Evolutionary conservation across 1,140 invertebrate genomes (phyloP), one percentile per base, ranked within the genome.

Genomic region (Homalodisca vitripennis): DNA sequence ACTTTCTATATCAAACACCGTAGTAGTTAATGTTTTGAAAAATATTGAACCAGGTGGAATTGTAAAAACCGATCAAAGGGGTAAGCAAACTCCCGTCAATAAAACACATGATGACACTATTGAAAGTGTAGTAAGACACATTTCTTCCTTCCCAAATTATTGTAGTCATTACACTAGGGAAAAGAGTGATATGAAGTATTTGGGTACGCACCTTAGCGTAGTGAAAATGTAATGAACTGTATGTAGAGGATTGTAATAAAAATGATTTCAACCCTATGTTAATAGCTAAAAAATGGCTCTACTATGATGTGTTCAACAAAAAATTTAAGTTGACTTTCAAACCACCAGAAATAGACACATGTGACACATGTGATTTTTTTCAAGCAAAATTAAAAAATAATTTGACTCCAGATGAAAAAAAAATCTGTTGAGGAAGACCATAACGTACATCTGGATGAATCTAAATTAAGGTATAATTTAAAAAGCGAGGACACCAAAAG

Each of bases 221-320:
- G 67, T 32, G 31, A 69, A 69, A 69, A 69, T 69, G 68, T 63
- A n/a, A 69, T 64, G 34, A 64, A 48, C 41, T 69, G 51, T 67
- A 55, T 30, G 13, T 69, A 46, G 47, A 55, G 31, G 12, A 63
- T 26, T 69, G 68, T 31, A 29, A 41, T 64, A 17, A 69, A 69
- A 69, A 63, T 17, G 31, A 69, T 53, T 14, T 69, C 20, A 31
- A 64, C n/a, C 24, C 30, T 29, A 17, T 24, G 41, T 64, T 47
- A 47, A 64, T 13, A 47, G 68, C 57, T 24, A 69, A 63, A 31
- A 64, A 69, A 64, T 69, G 57, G 57, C 26, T 64, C 6, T 69
- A 69, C 41, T 48, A 48, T 62, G 57, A 69, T 30, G 17, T 69
- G 14, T 69, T 69, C 26, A 69, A 69, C 30, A 69, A 41, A 46